Conservation (phyloP, 2,797 vertebrate genomes). For the Ctenopoma multispine region DNA sequence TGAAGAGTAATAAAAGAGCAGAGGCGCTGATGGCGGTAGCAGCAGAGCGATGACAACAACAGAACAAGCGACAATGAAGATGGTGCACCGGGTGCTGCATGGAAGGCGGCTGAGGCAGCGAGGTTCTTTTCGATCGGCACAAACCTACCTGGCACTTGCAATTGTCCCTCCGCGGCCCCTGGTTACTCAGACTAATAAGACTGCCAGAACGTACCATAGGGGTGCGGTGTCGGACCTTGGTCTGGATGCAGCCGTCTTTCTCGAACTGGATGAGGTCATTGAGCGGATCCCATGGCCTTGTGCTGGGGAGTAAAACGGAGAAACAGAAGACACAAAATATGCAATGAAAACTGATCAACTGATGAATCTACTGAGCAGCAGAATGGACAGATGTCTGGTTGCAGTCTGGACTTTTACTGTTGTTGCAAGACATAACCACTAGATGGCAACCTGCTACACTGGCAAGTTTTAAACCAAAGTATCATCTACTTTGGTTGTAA, state of each 20-base stretch:
- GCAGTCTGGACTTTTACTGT: not conserved
- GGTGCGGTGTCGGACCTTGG: slow-evolving; percentile 97
- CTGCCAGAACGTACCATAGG: slow-evolving; percentile 95
- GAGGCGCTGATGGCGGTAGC: slow-evolving; percentile 33
- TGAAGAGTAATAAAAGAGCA: not conserved
- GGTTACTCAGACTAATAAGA: slow-evolving; percentile 88
- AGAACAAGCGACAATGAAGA: slow-evolving; percentile 58
- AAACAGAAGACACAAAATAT: not conserved
- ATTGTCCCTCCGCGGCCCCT: slow-evolving; percentile 84
- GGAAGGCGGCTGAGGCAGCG: slow-evolving; percentile 61
- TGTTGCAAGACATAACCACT: slow-evolving; percentile 23
- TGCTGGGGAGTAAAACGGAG: slow-evolving; percentile 78
- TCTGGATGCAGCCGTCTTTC: slow-evolving; percentile 96
- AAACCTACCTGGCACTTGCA: slow-evolving; percentile 83
- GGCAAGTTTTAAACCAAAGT: not conserved
- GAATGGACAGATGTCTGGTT: too few species aligned
- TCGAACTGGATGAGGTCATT: slow-evolving; percentile 99
- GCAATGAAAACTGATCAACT: too few species aligned
- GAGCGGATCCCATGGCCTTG: slow-evolving; percentile 97
- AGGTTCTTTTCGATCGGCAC: slow-evolving; percentile 54
- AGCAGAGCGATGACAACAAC: slow-evolving; percentile 41
- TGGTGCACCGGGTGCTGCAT: slow-evolving; percentile 47
- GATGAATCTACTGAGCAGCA: too few species aligned
- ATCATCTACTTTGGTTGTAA: too few species aligned
- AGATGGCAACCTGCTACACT: slow-evolving; percentile 30